These are phyloP conservation scores for Acridotheres tristis DNA, from an alignment of 2,797 vertebrate species.

Conservation along the genomic window DNA sequence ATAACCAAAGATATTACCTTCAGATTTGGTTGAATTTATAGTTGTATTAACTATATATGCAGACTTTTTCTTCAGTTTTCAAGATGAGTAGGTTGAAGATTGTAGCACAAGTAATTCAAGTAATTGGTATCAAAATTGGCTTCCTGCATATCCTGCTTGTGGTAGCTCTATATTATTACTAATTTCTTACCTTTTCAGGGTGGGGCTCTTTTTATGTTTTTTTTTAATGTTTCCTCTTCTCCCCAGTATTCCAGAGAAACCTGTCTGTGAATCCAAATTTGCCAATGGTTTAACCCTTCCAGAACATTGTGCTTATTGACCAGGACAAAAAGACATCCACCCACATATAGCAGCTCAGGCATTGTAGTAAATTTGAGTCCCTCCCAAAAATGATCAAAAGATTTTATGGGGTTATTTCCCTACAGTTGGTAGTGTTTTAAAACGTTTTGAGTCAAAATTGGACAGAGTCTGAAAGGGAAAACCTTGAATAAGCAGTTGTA, in stretches of 20 bases:
- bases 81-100: neutral
- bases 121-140: neutral
- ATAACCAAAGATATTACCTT: neutral
- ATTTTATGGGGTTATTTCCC: neutral
- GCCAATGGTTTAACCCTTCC: neutral
- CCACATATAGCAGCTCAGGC: fast-evolving
- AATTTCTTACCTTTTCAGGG: neutral
- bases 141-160: neutral
- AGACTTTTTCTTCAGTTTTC: neutral
- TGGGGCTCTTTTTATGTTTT: neutral
- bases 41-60: neutral
- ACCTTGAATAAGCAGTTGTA: neutral
- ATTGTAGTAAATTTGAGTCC: neutral
- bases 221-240: neutral
- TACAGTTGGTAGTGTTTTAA: neutral
- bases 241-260: neutral
- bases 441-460: neutral
- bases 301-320: neutral
- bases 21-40: neutral
- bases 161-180: neutral
- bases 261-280: neutral
- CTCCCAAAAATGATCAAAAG: neutral
- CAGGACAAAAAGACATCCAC: neutral
- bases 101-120: neutral
- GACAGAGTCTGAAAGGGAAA: neutral